Base-by-base conservation (phyloP, 2,113 vertebrate species). In the Vidua chalybeata region DNA sequence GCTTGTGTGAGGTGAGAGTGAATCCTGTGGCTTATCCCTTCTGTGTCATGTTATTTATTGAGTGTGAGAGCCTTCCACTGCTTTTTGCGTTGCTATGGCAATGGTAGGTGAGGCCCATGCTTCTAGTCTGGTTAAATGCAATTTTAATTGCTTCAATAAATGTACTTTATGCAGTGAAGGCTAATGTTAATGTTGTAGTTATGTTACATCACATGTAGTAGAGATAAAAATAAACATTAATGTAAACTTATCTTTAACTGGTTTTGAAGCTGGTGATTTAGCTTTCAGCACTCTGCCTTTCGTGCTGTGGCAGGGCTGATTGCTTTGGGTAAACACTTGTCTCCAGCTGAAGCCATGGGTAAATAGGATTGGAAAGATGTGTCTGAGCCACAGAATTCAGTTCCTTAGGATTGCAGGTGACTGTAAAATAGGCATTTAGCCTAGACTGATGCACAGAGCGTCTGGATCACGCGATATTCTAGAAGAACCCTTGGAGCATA, bases 61-160 rank as follows among this genome's bases (percentile, higher is more conserved):
- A 64, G 13, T 59, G 5, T 69, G n/a, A 87, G 37, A 76, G 16
- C 23, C 55, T 84, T 91, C 49, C 33, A 73, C 51, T 80, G 30
- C 10, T 79, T 43, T 89, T 82, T 93, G 19, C 87, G 72, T 91
- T 95, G 78, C 93, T 83, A 61, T 86, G 81, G 55, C 24, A 95
- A 66, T 88, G 23, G 7, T 35, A 93, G 37, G 9, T 26, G 20
- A 89, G 19, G 12, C 33, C 63, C 33, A 30, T 61, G 26, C 10
- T 66, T 85, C 35, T 54, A 87, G 33, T 77, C 39, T 86, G 27
- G 27, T 71, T 88, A 83, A 89, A 73, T 43, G 45, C 37, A 37
- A 31, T 92, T 90, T 64, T 89, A 87, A 82, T 87, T 87, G 18
- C 46, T 94, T 93, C 31, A 81, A 58, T 62, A 73, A 72, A 84